A percentile compares a stretch with the other conserved stretches of the same genome.
Evolutionary conservation across 2,888 invertebrate species (phyloP).

Genomic region (Pheosia tremula): DNA sequence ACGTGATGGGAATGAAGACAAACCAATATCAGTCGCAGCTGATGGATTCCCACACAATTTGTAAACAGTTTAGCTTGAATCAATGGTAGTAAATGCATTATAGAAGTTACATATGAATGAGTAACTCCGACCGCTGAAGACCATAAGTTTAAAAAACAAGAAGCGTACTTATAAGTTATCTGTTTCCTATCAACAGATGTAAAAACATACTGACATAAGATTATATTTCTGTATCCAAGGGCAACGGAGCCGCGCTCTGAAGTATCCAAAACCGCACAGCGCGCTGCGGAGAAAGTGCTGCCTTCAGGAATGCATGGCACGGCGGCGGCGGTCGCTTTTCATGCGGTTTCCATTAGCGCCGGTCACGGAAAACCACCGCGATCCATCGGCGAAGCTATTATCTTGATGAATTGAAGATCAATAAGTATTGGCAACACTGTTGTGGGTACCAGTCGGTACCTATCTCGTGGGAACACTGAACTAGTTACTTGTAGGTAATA

Average conservation of each 20-base stretch:
- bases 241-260: slow-evolving; percentile 37
- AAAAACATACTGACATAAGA: neutral
- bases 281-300: slow-evolving; percentile 45
- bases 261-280: slow-evolving; percentile 48
- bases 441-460: neutral
- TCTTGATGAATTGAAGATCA: slow-evolving; percentile 8
- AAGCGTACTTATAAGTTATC: no score
- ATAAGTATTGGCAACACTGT: neutral
- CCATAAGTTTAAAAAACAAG: no score
- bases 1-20: neutral
- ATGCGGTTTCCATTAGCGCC: slow-evolving; percentile 23
- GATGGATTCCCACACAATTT: neutral
- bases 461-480: no score
- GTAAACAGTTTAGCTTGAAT: neutral
- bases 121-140: no score
- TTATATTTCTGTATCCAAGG: slow-evolving; percentile 21
- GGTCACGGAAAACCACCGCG: slow-evolving; percentile 20
- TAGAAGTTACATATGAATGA: no score
- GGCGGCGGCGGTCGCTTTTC: slow-evolving; percentile 28
- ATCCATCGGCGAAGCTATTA: slow-evolving; percentile 12
- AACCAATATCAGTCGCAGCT: neutral
- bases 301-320: slow-evolving; percentile 33
- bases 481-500: no score
- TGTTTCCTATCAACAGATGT: no score
- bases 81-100: neutral